phyloP scores from a whole-genome alignment of 2,888 invertebrate species.

The Listrodromus nycthemerus region DNA sequence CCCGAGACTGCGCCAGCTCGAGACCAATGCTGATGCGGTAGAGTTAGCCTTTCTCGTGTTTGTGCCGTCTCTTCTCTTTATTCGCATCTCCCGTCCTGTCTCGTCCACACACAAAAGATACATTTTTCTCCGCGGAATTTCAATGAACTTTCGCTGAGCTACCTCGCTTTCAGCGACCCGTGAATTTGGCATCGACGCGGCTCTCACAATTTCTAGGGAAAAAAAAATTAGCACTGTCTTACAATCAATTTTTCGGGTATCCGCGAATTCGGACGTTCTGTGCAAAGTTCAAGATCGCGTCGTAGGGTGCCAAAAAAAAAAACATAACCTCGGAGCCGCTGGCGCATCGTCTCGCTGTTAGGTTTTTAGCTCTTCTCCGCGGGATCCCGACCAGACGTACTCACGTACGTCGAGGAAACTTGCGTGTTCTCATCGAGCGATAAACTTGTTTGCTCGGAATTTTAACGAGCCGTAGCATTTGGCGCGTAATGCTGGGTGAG shows the following conservation, averaged over 20 bases:
- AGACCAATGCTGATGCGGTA: constrained; percentile 27
- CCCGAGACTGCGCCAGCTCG: constrained; percentile 28
- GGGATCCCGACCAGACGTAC: background rate
- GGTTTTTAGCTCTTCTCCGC: background rate
- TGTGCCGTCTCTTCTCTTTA: background rate
- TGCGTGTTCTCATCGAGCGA: constrained; percentile 47
- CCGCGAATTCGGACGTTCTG: constrained; percentile 25
- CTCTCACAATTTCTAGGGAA: constrained; percentile 3
- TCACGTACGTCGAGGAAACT: constrained; percentile 19
- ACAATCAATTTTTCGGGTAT: constrained; percentile 13
- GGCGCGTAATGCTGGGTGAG: constrained; percentile 27
- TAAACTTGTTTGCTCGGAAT: constrained; percentile 71
- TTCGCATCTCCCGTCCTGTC: constrained; percentile 15
- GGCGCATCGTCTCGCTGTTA: background rate
- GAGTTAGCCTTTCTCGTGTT: constrained; percentile 6
- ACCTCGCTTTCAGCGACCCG: background rate
- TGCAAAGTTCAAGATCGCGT: background rate
- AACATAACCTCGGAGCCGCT: background rate
- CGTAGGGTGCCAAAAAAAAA: background rate
- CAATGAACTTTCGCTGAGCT: constrained; percentile 18
- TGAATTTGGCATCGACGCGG: constrained; percentile 28
- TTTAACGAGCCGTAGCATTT: constrained; percentile 67
- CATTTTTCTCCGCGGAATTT: constrained; percentile 44
- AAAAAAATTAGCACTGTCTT: constrained; percentile 5
- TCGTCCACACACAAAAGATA: constrained; percentile 38